Conservation (phyloP, 2,888 invertebrate genomes). For the Chymomyza fuscimana region DNA sequence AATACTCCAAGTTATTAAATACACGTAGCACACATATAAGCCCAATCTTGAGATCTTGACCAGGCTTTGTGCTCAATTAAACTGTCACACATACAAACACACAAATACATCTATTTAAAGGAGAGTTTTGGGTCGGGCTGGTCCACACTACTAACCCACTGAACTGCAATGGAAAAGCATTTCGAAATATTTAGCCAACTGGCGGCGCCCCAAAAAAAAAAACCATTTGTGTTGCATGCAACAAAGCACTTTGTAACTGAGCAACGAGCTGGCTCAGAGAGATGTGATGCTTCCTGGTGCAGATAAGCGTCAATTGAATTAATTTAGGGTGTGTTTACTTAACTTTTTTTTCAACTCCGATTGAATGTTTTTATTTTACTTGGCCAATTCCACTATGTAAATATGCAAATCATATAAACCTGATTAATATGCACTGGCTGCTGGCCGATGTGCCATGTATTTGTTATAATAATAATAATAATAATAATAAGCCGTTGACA, state of each 20-base stretch:
- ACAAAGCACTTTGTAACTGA: conserved; percentile 26
- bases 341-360: background rate
- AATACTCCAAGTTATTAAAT: background rate
- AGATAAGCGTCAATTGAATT: conserved; percentile 65
- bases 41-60: background rate
- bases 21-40: background rate
- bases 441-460: background rate
- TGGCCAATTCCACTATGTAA: background rate
- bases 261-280: conserved; percentile 2
- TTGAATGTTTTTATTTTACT: background rate
- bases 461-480: background rate
- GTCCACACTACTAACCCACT: conserved; percentile 55
- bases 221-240: conserved; percentile 34
- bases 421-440: conserved; percentile 28
- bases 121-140: background rate
- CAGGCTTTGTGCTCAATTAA: background rate
- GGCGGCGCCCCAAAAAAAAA: conserved; percentile 12
- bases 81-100: too few species aligned
- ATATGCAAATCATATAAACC: conserved; percentile 38
- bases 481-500: conserved; percentile 6
- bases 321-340: conserved; percentile 42
- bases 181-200: background rate
- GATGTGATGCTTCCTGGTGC: conserved; percentile 69
- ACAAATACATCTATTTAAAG: too few species aligned
- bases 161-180: conserved; percentile 38